Base-by-base conservation (phyloP, 2,888 invertebrate genomes). In the Pollenia angustigena region DNA sequence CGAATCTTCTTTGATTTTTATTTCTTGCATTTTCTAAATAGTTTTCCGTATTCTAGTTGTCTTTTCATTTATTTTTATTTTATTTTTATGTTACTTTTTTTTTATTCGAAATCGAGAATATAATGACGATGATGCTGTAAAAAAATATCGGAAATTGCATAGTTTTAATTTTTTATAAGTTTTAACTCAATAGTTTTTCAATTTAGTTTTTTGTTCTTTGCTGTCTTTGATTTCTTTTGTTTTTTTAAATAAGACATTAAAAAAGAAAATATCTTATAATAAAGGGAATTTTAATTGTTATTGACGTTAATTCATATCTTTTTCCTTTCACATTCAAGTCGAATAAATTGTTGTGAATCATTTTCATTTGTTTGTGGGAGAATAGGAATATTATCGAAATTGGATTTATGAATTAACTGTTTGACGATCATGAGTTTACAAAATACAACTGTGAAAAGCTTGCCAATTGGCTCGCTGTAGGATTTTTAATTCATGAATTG, bases 231-330 rank as follows among this genome's bases (percentile, higher is more conserved):
- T 58, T 82, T 69, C 2, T 52, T 64, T 42, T n/a, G n/a, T n/a
- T n/a, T 12, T 32, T 42, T 10, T 1, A 44, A 62, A 58, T 4
- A 48, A 79, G 1, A 40, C 50, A 74, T 6, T 18, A 50, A 54
- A 44, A 48, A 69, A 48, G 1, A 50, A 71, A 54, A 40, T 81
- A 44, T 16, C 52, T 46, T 58, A 68, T 50, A 44, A 68, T 23
- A 44, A 68, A 68, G 58, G 72, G n/a, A 68, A 78, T 81, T 69
- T 62, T 84, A 84, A 87, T 87, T 78, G 62, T 62, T 81, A 72
- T 74, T 87, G 87, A 87, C 87, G 81, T 87, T 84, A 84, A 81
- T 81, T 84, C 68, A 81, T 72, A 69, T 83, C 81, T 62, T 44
- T 72, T 81, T 66, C 12, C 46, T 72, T 60, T 81, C 44, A 64